Conservation (phyloP, 2,888 invertebrate genomes). For the Hylaea fasciaria region DNA sequence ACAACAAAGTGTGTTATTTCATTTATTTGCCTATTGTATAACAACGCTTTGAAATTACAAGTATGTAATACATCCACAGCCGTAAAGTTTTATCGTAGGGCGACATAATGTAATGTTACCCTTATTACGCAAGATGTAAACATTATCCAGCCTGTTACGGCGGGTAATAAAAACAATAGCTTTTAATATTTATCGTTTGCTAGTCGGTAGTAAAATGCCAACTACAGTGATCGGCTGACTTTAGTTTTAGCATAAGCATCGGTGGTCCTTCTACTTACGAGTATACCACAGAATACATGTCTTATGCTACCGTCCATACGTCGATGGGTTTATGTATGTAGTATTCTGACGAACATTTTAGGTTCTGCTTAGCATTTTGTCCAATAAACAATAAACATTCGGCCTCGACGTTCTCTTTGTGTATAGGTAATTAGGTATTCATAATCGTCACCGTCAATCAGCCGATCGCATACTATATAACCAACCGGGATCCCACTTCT, state of each 20-base stretch:
- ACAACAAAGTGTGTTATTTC: background rate
- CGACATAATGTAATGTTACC: constrained; percentile 54
- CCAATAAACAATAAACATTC: no score
- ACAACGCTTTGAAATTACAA: constrained; percentile 36
- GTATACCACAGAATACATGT: no score
- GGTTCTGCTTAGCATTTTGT: no score
- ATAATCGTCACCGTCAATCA: no score
- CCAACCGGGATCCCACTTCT: no score
- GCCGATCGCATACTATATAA: no score
- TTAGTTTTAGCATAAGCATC: background rate
- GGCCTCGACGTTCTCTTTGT: no score
- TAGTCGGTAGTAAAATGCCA: constrained; percentile 47
- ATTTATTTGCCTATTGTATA: background rate
- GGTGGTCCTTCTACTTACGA: no score
- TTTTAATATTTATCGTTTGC: constrained; percentile 50
- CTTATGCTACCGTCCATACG: no score
- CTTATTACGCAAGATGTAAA: constrained; percentile 59
- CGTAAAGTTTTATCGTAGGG: constrained; percentile 52
- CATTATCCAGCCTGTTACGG: constrained; percentile 55
- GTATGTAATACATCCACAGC: constrained; percentile 35
- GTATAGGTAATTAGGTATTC: no score
- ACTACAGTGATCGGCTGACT: background rate
- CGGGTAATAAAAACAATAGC: constrained; percentile 52
- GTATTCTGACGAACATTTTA: no score
- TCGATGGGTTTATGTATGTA: no score